Conservation (phyloP, 1,140 invertebrate species). For the Mya arenaria region DNA sequence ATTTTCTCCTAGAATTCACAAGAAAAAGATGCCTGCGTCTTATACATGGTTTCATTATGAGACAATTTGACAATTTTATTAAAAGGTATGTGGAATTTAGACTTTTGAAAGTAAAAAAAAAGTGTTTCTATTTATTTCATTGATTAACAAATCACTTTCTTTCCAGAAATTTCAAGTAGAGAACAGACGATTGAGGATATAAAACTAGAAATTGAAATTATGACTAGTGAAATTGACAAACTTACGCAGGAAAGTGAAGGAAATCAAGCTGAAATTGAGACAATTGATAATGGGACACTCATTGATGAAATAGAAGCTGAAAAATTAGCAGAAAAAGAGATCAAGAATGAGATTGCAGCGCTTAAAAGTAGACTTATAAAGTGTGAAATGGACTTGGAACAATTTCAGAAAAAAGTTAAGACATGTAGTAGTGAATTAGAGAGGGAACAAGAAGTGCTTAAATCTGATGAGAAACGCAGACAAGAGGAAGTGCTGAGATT, state of each 20-base stretch:
- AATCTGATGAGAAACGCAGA: conserved; percentile 47
- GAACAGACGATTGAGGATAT: conserved; percentile 93
- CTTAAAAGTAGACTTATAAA: conserved; percentile 90
- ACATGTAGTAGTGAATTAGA: conserved; percentile 52
- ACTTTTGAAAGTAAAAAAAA: too few species aligned
- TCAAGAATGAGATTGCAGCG: conserved; percentile 88
- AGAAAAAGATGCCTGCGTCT: too few species aligned
- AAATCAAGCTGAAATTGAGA: conserved; percentile 93
- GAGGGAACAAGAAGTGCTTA: conserved; percentile 47
- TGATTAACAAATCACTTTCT: too few species aligned
- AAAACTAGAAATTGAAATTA: conserved; percentile 90
- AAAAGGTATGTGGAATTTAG: too few species aligned
- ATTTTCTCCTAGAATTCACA: too few species aligned
- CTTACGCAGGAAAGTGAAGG: conserved; percentile 85
- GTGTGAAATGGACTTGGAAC: conserved; percentile 84
- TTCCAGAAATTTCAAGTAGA: conserved; percentile 93
- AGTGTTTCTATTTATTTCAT: too few species aligned
- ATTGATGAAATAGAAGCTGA: conserved; percentile 74
- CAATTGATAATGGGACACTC: conserved; percentile 89
- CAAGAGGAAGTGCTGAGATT: conserved; percentile 47
- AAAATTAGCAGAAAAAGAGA: conserved; percentile 74
- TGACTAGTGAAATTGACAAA: conserved; percentile 90
- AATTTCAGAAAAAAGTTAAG: conserved; percentile 86
- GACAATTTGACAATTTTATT: too few species aligned
- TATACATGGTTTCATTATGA: too few species aligned